Base-by-base conservation (phyloP, 2,797 vertebrate species). In the Meriones psammophilus region DNA sequence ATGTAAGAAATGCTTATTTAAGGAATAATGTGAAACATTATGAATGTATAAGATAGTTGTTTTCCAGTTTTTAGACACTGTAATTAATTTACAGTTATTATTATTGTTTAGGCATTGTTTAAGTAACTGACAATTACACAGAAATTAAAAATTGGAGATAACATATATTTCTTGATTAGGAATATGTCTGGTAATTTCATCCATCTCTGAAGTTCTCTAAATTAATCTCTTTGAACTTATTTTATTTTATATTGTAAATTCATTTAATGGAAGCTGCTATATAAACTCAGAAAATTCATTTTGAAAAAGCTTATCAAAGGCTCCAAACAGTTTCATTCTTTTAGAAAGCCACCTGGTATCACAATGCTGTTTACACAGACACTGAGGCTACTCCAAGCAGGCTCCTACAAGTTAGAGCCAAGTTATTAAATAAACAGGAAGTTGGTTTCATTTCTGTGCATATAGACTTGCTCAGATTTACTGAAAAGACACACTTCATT, bases 1-100 rank as follows among this genome's bases (percentile, higher is more conserved):
- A 86, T 90, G 62, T 64, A 77, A 33, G 39, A 77, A 33, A 46
- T 95, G n/a, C 8, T 92, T 90, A 13, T 39, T 94, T 91, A 78
- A 78, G 80, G 28, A 85, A 50, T 18, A 88, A 69, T 93, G n/a
- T 17, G 26, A 64, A 66, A 5, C 8, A 50, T 80, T 46, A 20
- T 71, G 69, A 88, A 74, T 81, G n/a, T 88, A 24, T 88, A 73
- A 87, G 74, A 64, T 88, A 58, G 58, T 13, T 85, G 17, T 68
- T 84, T 85, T 78, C 50, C 15, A 80, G 33, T 83, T 94, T 97
- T 71, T 10, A 69, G 26, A 42, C 68, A 89, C 12, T 62, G 0
- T 79, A 84, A 92, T 85, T 68, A 62, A 71, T 7, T 56, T 90
- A 26, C 28, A 76, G 50, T 88, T 92, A 3, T 83, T 88, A 4